Evolutionary conservation across 2,888 invertebrate species (phyloP).

Genomic region (Papilio protenor): DNA sequence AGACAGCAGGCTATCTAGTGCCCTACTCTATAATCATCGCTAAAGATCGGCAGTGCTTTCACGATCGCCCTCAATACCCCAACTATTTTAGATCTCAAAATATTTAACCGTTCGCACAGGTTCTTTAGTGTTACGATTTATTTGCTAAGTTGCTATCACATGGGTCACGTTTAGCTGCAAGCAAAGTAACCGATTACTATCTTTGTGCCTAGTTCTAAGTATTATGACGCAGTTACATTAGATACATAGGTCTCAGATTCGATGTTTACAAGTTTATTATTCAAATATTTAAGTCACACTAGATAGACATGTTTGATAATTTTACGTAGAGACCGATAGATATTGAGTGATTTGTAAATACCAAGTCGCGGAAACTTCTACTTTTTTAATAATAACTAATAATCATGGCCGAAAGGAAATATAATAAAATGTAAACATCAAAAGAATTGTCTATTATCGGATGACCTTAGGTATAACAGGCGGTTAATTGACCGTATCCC

Average conservation of each 20-base stretch:
- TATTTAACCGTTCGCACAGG: constrained; percentile 13
- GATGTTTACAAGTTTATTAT: not conserved
- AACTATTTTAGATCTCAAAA: constrained; percentile 27
- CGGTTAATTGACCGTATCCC: constrained; percentile 42
- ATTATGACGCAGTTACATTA: not conserved
- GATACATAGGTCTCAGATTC: not conserved
- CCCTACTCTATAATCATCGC: constrained; percentile 32
- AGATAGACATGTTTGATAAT: too few species aligned
- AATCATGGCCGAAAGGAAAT: constrained; percentile 15
- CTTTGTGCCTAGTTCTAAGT: not conserved
- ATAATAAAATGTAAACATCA: constrained; percentile 21
- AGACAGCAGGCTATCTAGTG: constrained; percentile 19
- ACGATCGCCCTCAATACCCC: constrained; percentile 35
- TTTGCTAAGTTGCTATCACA: not conserved
- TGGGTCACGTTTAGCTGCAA: constrained; percentile 24
- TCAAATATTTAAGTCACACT: not conserved
- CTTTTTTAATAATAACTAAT: constrained; percentile 1
- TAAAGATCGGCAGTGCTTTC: constrained; percentile 37
- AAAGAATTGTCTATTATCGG: constrained; percentile 17
- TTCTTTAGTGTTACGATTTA: constrained; percentile 12
- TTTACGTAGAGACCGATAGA: not conserved
- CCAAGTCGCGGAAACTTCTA: not conserved
- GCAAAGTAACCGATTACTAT: not conserved
- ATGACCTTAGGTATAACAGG: constrained; percentile 27
- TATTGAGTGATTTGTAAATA: not conserved